Evolutionary conservation across 1,140 invertebrate species (phyloP).

Genomic region (Cotesia typhae): DNA sequence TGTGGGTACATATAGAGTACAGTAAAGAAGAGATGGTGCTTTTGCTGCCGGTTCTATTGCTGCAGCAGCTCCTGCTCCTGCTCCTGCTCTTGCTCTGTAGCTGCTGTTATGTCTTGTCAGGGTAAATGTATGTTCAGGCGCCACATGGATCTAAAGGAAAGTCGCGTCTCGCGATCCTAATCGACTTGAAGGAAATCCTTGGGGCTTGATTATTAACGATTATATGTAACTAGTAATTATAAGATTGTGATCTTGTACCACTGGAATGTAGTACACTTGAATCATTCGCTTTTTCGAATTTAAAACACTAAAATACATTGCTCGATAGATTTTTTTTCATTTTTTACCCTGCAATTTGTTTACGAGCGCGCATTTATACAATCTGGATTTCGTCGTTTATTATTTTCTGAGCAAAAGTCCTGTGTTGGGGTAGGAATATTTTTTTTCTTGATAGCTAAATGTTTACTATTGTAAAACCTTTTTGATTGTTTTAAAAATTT

Average conservation of each 20-base stretch:
- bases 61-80: neutral
- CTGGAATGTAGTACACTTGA: conserved; percentile 23
- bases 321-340: neutral
- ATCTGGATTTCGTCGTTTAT: no score
- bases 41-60: neutral
- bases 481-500: no score
- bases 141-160: conserved; percentile 23
- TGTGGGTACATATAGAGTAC: conserved; percentile 21
- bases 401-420: no score
- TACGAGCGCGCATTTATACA: no score
- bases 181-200: conserved; percentile 13
- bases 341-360: neutral
- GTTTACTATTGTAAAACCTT: no score
- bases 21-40: conserved; percentile 27
- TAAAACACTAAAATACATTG: conserved; percentile 8
- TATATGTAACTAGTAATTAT: conserved; percentile 23
- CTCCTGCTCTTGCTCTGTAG: neutral
- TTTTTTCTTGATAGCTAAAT: no score
- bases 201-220: conserved; percentile 24
- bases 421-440: no score
- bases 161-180: conserved; percentile 20
- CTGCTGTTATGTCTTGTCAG: neutral
- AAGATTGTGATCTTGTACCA: conserved; percentile 17
- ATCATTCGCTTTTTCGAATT: neutral
- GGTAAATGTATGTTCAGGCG: conserved; percentile 21